Evolutionary conservation across 2,797 vertebrate genomes (phyloP).

Genomic region (Ptychadena robeensis): DNA sequence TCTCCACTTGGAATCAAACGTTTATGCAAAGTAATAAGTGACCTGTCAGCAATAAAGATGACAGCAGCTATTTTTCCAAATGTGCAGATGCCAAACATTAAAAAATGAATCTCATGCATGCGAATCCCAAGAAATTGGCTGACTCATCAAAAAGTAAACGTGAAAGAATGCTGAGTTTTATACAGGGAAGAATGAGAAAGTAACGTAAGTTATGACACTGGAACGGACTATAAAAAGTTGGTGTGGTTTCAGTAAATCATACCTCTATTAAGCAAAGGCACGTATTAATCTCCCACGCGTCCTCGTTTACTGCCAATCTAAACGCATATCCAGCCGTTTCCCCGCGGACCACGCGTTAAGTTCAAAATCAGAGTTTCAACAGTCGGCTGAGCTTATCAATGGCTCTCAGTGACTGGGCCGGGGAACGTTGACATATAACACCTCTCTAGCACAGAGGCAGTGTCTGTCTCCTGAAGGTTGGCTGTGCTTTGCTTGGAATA

Average conservation of each 20-base stretch:
- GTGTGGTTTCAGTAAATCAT: constrained; percentile 18
- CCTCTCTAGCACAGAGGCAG: not conserved
- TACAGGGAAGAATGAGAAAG: constrained; percentile 5
- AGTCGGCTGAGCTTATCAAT: constrained; percentile 31
- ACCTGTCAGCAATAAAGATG: constrained; percentile 49
- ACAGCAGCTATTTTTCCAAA: constrained; percentile 46
- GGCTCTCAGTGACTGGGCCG: constrained; percentile 22
- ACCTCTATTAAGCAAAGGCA: constrained; percentile 7
- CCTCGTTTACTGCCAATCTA: constrained; percentile 10
- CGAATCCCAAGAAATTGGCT: constrained; percentile 3
- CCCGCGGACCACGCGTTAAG: not conserved
- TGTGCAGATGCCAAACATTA: constrained; percentile 34
- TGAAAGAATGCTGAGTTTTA: constrained; percentile 20
- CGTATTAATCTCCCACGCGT: not conserved
- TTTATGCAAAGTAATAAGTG: constrained; percentile 27
- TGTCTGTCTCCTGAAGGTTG: not conserved
- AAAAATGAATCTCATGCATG: constrained; percentile 32
- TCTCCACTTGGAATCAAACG: constrained; percentile 9
- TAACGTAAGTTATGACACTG: constrained; percentile 19
- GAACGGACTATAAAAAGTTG: not conserved
- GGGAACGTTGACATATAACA: not conserved
- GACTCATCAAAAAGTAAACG: constrained; percentile 19
- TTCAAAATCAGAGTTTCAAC: not conserved
- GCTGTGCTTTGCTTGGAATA: not conserved
- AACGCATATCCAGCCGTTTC: not conserved